phyloP scores from a whole-genome alignment of 2,113 vertebrate genomes.

The Sphaerodactylus townsendi region DNA sequence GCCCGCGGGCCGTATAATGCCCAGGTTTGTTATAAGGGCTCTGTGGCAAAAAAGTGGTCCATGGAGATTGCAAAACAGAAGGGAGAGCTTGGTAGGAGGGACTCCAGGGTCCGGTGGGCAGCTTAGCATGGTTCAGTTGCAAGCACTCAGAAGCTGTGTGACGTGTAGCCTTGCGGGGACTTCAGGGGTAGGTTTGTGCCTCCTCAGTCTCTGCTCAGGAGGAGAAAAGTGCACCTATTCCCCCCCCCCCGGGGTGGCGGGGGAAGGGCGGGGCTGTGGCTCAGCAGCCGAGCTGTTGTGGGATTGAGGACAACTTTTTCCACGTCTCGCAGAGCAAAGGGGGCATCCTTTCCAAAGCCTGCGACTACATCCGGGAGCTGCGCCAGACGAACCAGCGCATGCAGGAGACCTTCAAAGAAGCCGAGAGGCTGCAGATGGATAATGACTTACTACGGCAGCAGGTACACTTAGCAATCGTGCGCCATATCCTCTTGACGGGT shows the following conservation, averaged over 20 bases:
- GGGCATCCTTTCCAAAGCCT: constrained; percentile 92
- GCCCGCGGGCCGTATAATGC: no score
- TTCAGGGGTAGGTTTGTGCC: no score
- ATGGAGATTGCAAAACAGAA: no score
- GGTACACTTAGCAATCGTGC: constrained; percentile 61
- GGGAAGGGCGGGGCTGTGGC: background rate
- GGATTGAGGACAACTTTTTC: no score
- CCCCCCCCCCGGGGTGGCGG: background rate
- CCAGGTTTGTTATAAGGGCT: no score
- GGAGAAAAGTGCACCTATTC: background rate
- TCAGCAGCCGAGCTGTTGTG: background rate
- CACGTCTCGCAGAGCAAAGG: constrained; percentile 83
- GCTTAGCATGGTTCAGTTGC: no score
- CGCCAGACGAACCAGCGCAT: constrained; percentile 87
- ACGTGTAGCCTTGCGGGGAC: no score
- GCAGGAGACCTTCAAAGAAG: constrained; percentile 87
- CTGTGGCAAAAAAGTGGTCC: no score
- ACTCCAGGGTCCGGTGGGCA: no score
- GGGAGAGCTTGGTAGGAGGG: no score
- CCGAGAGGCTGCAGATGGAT: constrained; percentile 88
- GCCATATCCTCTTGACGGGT: background rate
- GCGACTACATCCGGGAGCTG: constrained; percentile 90
- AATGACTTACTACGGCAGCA: constrained; percentile 88
- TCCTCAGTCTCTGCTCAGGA: no score
- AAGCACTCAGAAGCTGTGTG: no score